A percentile compares a stretch with the other conserved stretches of the same genome.
These are phyloP conservation scores for Coecobrya sp. DNA, from an alignment of 2,888 invertebrate species.

Conservation along the genomic window DNA sequence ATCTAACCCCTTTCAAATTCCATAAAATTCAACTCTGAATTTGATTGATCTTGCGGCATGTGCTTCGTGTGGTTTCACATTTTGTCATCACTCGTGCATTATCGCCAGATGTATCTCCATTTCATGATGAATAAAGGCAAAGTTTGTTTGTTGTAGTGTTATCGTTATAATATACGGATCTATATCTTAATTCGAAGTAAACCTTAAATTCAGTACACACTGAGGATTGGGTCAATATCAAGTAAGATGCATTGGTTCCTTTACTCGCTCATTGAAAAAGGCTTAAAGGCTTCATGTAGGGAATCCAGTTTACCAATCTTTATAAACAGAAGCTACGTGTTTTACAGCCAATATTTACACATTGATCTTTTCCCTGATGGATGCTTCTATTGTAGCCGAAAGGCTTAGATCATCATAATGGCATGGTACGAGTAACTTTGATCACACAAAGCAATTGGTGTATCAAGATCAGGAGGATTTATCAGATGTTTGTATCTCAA, in stretches of 20 bases:
- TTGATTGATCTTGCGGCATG: conserved; percentile 52
- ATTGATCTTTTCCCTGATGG: conserved; percentile 67
- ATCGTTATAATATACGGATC: conserved; percentile 27
- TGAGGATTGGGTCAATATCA: conserved; percentile 20
- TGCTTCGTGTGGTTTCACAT: conserved; percentile 50
- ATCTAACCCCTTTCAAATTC: conserved; percentile 58
- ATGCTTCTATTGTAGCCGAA: conserved; percentile 68
- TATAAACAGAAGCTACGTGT: conserved; percentile 63
- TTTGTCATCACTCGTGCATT: conserved; percentile 68
- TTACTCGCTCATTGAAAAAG: not conserved
- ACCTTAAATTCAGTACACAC: not conserved
- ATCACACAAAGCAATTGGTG: conserved; percentile 66
- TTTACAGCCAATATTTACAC: conserved; percentile 63
- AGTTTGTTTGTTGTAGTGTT: conserved; percentile 44
- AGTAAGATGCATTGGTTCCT: conserved; percentile 7
- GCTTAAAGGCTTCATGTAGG: conserved; percentile 72
- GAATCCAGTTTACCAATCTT: conserved; percentile 74
- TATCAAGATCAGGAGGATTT: conserved; percentile 72
- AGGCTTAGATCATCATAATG: conserved; percentile 76
- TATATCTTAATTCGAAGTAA: conserved; percentile 62
- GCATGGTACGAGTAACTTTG: conserved; percentile 59
- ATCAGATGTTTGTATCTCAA: conserved; percentile 62
- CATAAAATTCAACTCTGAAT: not conserved
- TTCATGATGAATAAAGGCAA: conserved; percentile 37
- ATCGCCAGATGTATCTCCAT: conserved; percentile 69